Evolutionary conservation across 2,888 invertebrate species (phyloP), one percentile per base, ranked within the genome.

Genomic region (Luffia ferchaultella): DNA sequence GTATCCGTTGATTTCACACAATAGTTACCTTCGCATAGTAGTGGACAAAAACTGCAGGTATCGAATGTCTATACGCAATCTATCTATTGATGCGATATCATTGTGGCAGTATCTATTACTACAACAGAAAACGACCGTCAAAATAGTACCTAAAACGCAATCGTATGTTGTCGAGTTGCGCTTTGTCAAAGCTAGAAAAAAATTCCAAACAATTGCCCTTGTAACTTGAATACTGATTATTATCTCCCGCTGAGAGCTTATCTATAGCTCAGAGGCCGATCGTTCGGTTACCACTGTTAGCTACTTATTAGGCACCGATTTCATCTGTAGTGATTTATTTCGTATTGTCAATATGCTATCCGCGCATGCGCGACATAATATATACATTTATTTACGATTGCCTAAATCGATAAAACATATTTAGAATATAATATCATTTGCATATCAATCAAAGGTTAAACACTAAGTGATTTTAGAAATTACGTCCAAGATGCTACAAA

Each of bases 211-310:
- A 76, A 82, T 82, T 76, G 73, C 62, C 62, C 65, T 58, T 68
- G 80, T 70, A 75, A 76, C 73, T 62, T 70, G 76, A 80, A 79
- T 76, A 74, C 74, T 61, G 83, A 83, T 83, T 69, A 74, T 79
- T 82, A 82, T 83, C 82, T 57, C 62, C 65, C 62, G 65, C 71
- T 43, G 68, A 66, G 62, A 58, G 74, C 74, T 78, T 82, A 80
- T 80, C 82, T 76, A 49, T 65, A 62, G 70, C 65, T 61, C 64
- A 73, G 65, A 72, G 66, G 62, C 12, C 12, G 62, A 64, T 77
- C 79, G 78, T 76, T 79, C 76, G 67, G 60, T 60, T 63, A 63
- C 65, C 30, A 12, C 30, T 30, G n/a, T n/a, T 30, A 12, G 30
- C 30, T 7, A 30, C 12, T 30, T n/a, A 7, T 30, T 30, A 30